Conservation (phyloP, 1,140 invertebrate species). For the Penaeus vannamei region DNA sequence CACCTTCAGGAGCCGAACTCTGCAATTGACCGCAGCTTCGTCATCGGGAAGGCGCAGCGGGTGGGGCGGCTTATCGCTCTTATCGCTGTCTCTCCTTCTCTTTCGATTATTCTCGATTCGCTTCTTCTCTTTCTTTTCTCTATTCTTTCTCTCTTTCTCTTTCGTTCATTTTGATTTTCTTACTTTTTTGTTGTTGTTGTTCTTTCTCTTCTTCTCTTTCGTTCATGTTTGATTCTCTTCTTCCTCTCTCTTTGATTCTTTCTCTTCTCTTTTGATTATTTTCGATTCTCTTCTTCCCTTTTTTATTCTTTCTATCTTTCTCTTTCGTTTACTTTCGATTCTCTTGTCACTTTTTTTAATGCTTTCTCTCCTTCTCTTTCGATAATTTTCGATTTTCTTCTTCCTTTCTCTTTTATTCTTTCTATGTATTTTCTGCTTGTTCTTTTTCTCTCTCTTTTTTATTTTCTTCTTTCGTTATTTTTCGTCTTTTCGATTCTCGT, state of each 20-base stretch:
- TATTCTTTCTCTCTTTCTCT: constrained; percentile 10
- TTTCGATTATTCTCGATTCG: neutral
- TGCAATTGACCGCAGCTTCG: no score
- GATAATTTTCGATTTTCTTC: neutral
- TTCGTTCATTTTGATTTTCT: neutral
- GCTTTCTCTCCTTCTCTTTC: no score
- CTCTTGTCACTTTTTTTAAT: no score
- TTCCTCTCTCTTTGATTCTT: neutral
- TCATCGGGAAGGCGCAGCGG: neutral
- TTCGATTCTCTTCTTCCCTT: neutral
- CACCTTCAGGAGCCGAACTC: no score
- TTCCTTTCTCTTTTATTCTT: no score
- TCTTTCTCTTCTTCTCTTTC: neutral
- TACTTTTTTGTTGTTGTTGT: no score
- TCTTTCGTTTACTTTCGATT: neutral
- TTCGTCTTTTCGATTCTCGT: no score
- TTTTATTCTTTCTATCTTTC: neutral
- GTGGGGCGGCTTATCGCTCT: neutral
- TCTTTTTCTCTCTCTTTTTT: neutral
- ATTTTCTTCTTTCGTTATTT: neutral
- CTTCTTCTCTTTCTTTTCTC: neutral
- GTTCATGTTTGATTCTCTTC: no score
- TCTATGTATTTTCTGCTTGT: neutral
- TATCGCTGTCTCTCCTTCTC: neutral
- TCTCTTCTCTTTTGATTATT: neutral